These are phyloP conservation scores for Neelides folsomi DNA, from an alignment of 2,888 invertebrate species.

Conservation along the genomic window DNA sequence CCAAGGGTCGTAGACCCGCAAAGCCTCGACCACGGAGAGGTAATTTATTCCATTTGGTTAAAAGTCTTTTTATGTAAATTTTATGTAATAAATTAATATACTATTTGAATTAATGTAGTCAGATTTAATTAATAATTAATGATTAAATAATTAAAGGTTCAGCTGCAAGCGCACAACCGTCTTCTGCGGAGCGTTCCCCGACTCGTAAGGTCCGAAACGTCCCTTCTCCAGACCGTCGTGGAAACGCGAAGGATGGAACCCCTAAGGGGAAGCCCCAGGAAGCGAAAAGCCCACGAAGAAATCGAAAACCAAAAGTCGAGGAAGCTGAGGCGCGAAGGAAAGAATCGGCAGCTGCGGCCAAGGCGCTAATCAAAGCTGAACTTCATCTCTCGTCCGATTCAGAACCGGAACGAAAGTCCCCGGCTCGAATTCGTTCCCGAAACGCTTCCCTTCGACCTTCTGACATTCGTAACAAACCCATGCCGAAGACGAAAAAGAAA, in stretches of 20 bases:
- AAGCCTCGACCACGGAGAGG: slow-evolving; percentile 31
- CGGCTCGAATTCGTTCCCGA: not conserved
- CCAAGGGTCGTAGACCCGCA: slow-evolving; percentile 31
- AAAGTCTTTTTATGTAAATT: too few species aligned
- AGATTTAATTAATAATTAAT: too few species aligned
- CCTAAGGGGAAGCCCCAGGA: slow-evolving; percentile 8
- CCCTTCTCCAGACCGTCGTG: slow-evolving; percentile 47
- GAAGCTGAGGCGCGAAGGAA: slow-evolving; percentile 13
- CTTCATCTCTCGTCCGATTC: slow-evolving; percentile 25
- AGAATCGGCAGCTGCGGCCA: slow-evolving; percentile 27
- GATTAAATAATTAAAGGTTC: slow-evolving; percentile 16
- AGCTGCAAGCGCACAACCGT: slow-evolving; percentile 25
- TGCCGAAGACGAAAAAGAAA: slow-evolving; percentile 39
- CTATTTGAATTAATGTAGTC: too few species aligned
- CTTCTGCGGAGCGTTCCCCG: slow-evolving; percentile 32
- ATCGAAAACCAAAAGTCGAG: slow-evolving; percentile 30
- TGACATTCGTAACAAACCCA: slow-evolving; percentile 36
- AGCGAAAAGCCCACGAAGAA: slow-evolving; percentile 30
- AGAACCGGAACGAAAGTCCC: slow-evolving; percentile 13
- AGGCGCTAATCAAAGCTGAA: slow-evolving; percentile 15
- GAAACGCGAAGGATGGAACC: slow-evolving; percentile 18
- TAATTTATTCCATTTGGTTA: too few species aligned
- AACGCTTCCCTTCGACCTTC: slow-evolving; percentile 1
- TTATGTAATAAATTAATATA: too few species aligned
- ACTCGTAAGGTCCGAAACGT: slow-evolving; percentile 45